Conservation (phyloP, 2,113 vertebrate species). For the Origma solitaria region DNA sequence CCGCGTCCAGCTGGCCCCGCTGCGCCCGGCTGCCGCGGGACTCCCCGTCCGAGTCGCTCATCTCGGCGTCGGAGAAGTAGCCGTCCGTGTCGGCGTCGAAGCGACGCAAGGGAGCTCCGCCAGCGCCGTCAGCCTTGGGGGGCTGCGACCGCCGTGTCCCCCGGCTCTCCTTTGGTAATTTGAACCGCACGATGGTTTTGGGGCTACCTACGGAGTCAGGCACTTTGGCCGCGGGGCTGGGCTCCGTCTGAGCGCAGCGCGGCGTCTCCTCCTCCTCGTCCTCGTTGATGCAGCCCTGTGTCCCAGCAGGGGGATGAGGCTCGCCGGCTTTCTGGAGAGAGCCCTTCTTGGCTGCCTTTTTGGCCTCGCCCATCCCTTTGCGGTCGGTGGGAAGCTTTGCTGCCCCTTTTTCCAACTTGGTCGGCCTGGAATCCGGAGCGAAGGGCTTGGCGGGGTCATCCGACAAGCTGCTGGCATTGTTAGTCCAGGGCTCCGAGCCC, state of each 20-base stretch:
- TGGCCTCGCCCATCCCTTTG: slow-evolving; percentile 38
- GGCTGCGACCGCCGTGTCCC: slow-evolving; percentile 62
- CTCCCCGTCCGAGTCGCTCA: slow-evolving; percentile 85
- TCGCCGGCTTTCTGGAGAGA: slow-evolving; percentile 76
- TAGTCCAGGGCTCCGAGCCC: slow-evolving; percentile 60
- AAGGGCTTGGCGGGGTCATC: slow-evolving; percentile 60
- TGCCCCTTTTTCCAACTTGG: slow-evolving; percentile 60
- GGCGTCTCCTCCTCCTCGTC: slow-evolving; percentile 61
- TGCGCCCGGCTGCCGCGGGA: slow-evolving; percentile 72
- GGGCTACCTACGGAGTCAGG: slow-evolving; percentile 72
- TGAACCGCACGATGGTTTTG: slow-evolving; percentile 73
- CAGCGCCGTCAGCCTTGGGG: slow-evolving; percentile 53
- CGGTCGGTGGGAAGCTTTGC: slow-evolving; percentile 33
- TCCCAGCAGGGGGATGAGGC: slow-evolving; percentile 75
- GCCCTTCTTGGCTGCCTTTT: slow-evolving; percentile 65
- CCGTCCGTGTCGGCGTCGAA: slow-evolving; percentile 85
- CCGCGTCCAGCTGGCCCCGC: slow-evolving; percentile 80
- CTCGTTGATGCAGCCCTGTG: slow-evolving; percentile 41
- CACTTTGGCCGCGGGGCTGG: slow-evolving; percentile 73
- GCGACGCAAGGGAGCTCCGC: slow-evolving; percentile 53
- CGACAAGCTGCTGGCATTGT: slow-evolving; percentile 35
- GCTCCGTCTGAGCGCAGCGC: slow-evolving; percentile 24
- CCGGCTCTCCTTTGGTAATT: slow-evolving; percentile 79
- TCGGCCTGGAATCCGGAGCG: slow-evolving; percentile 45
- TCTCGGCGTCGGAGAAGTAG: slow-evolving; percentile 91